Evolutionary conservation across 35 echinoderm and acorn worm genomes (phyloP), one percentile per base, ranked within the genome.

Genomic region (Lytechinus variegatus): DNA sequence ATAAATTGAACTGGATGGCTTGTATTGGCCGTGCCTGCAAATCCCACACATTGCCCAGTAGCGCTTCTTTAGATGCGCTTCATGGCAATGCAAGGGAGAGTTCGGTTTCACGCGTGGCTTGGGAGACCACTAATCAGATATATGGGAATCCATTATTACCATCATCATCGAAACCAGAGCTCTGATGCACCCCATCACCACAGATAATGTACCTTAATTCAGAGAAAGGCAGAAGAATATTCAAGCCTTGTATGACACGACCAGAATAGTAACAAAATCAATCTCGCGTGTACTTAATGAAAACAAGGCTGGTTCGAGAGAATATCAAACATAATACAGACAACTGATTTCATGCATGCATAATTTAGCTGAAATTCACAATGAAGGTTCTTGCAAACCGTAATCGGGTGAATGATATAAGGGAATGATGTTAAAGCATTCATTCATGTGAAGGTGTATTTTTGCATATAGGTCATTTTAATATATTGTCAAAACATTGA

Each of bases 1-100:
- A 79, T 24, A 79, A 79, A 79, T 79, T 79, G 66, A 79, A 79
- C 66, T 79, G 16, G 66, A 79, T 79, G 66, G 66, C 66, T 79
- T 79, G 66, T 24, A 24, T 79, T 79, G 66, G 66, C 21, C 14
- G 7, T 79, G 66, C 66, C 66, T 79, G 7, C 3, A 79, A 79
- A 79, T 79, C 66, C 66, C 66, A 24, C 66, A 79, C 66, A 79
- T 79, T 16, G 66, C 66, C 66, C 66, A 16, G 16, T 79, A 24
- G 66, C 66, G 66, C 7, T 79, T 79, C 16, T 79, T 79, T 24
- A 79, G 66, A 79, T 79, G 16, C 21, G 66, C 66, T 79, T 7
- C 21, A 11, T 44, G 9, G 56, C 19, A 24, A 79, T 79, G 66
- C 14, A 71, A 21, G 61, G 61, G 66, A 19, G 66, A 79, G 66